Percentiles rank a stretch among this genome's conserved stretches.
Evolutionary conservation across 2,888 invertebrate species (phyloP).

Genomic region (Netelia fuscicornis): DNA sequence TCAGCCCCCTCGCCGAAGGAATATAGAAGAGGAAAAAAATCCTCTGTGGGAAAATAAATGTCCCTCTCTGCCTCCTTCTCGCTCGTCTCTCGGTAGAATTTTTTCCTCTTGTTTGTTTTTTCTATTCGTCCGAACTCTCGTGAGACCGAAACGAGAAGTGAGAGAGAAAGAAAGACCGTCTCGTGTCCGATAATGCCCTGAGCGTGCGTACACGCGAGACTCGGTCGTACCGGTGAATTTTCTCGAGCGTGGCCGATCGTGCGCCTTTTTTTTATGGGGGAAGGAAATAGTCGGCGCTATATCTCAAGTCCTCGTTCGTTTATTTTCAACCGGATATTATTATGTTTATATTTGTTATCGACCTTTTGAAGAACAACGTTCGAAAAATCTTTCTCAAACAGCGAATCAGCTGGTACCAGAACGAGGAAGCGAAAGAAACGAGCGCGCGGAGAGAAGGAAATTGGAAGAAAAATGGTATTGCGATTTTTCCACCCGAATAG

Average conservation of each 20-base stretch:
- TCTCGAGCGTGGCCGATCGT: conserved; percentile 29
- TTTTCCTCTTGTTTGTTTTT: neutral
- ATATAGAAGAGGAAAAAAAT: conserved; percentile 5
- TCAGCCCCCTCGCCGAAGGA: neutral
- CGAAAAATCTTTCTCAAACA: no score
- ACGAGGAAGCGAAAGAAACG: neutral
- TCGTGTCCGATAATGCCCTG: conserved; percentile 22
- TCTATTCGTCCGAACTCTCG: neutral
- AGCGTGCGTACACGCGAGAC: neutral
- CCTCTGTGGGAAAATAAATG: conserved; percentile 30
- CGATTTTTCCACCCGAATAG: neutral
- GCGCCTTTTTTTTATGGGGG: neutral
- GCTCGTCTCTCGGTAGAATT: neutral
- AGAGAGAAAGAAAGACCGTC: neutral
- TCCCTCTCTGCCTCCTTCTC: neutral
- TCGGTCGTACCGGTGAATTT: conserved; percentile 15
- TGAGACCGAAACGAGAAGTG: conserved; percentile 15
- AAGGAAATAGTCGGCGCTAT: neutral
- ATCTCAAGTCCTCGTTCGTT: neutral
- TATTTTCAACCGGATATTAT: no score
- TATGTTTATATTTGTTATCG: no score
- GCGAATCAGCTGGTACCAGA: neutral
- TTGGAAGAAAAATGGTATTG: neutral
- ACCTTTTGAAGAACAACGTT: neutral
- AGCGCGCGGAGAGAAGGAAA: neutral